Base-by-base conservation (phyloP, 2,113 vertebrate species). In the Conger conger region DNA sequence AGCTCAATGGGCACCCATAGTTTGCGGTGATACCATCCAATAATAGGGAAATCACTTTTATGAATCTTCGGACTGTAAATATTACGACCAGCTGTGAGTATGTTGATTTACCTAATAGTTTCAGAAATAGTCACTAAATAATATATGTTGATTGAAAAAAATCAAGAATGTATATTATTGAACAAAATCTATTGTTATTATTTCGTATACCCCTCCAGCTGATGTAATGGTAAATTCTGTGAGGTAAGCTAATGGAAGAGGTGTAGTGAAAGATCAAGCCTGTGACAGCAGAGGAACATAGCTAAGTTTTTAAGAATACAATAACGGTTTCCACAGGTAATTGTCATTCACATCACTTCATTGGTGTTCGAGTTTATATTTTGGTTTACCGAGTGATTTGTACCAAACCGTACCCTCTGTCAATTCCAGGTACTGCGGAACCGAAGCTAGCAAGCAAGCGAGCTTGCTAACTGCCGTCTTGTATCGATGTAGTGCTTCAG, bases 281-380 rank as follows among this genome's bases (percentile, higher is more conserved):
- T 91, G 91, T 96, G 94, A 95, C 94, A 95, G 93, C 92, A 91
- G 94, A 90, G 90, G 92, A 95, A 92, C 90, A 73, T 30, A 11
- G n/a, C 94, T 89, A 89, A 93, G 86, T 92, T 92, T 88, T 84
- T 81, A 85, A 57, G 35, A 89, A 90, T 88, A 91, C 90, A 85
- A 90, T 91, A 89, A 90, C 91, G 91, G 83, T 86, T 80, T 84
- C 86, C 87, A 87, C 88, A 92, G 94, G 94, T 95, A 92, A 86
- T 89, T 90, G 88, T 73, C 68, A 57, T 87, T 84, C 37, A 15
- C 82, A 87, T 68, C 84, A 60, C 30, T 83, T 8, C n/a, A 40
- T 50, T 57, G 78, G 54, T 87, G 68, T 86, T 54, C 37, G 60
- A 35, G 36, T 50, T n/a, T n/a, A 30, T 13, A 13, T 60, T 11